A percentile compares a stretch with the other conserved stretches of the same genome.
Conservation (phyloP, 2,113 vertebrate genomes). For the Hippocampus comes region DNA sequence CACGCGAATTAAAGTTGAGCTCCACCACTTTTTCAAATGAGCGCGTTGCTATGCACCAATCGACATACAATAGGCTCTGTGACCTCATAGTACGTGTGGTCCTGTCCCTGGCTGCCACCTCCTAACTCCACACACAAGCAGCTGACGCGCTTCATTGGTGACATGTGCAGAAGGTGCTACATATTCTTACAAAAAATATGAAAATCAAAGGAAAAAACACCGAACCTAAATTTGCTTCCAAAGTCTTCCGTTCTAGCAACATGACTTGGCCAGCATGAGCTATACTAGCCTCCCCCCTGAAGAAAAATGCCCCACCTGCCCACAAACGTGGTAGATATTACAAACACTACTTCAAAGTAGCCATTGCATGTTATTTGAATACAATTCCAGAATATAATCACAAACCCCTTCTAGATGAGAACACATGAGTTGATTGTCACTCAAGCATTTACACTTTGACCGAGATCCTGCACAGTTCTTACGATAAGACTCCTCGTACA, state of each 20-base stretch:
- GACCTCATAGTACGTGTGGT: constrained; percentile 24
- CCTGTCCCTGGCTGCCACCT: constrained; percentile 19
- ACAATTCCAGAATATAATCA: neutral
- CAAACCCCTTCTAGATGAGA: neutral
- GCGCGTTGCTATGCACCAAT: constrained; percentile 24
- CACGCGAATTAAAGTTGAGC: constrained; percentile 47
- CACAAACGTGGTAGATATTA: no score
- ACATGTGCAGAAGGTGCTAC: constrained; percentile 41
- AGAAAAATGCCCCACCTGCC: neutral
- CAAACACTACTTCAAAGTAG: neutral
- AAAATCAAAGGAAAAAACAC: neutral
- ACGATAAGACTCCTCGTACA: constrained; percentile 39
- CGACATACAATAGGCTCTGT: constrained; percentile 37
- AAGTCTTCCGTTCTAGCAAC: neutral
- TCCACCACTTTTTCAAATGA: constrained; percentile 23
- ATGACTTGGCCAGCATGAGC: neutral
- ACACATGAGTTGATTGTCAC: neutral
- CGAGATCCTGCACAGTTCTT: neutral
- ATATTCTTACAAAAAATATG: neutral
- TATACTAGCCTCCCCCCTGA: neutral
- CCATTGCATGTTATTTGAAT: neutral
- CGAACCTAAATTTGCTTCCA: neutral
- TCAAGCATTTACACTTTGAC: neutral
- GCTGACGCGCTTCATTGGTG: constrained; percentile 51
- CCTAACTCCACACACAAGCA: neutral